These are phyloP conservation scores for Eupithecia insigniata DNA, from an alignment of 2,888 invertebrate genomes.

Conservation along the genomic window DNA sequence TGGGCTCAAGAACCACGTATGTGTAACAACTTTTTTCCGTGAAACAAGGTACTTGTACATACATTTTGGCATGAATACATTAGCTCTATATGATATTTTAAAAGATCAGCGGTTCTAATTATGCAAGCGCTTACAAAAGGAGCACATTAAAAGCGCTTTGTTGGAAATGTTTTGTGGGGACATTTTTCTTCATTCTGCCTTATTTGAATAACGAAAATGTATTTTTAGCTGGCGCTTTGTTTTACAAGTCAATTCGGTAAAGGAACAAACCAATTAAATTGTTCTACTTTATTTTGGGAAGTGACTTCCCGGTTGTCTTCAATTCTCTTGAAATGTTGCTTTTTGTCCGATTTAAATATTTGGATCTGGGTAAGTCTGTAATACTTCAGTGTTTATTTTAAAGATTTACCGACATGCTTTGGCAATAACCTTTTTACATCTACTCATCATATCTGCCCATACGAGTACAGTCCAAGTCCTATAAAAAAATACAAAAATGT, in stretches of 20 bases:
- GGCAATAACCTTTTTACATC: neutral
- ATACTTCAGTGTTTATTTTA: neutral
- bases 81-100: conserved; percentile 23
- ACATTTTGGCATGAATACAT: neutral
- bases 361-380: neutral
- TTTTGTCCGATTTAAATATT: neutral
- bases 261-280: conserved; percentile 41
- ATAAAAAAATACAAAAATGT: no score
- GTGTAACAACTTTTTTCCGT: no score
- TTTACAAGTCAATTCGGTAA: conserved; percentile 47
- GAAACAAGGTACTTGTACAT: no score
- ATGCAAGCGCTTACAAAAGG: conserved; percentile 40
- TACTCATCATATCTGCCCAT: no score
- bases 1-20: neutral
- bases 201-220: conserved; percentile 47
- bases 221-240: conserved; percentile 41
- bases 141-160: conserved; percentile 34
- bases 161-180: conserved; percentile 41
- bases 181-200: conserved; percentile 45
- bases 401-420: neutral
- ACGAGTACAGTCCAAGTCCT: no score
- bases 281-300: conserved; percentile 28
- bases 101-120: conserved; percentile 43
- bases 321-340: neutral
- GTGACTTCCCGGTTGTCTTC: conserved; percentile 8